Evolutionary conservation across 2,888 invertebrate species (phyloP), one percentile per base, ranked within the genome.

Genomic region (Apamea anceps): DNA sequence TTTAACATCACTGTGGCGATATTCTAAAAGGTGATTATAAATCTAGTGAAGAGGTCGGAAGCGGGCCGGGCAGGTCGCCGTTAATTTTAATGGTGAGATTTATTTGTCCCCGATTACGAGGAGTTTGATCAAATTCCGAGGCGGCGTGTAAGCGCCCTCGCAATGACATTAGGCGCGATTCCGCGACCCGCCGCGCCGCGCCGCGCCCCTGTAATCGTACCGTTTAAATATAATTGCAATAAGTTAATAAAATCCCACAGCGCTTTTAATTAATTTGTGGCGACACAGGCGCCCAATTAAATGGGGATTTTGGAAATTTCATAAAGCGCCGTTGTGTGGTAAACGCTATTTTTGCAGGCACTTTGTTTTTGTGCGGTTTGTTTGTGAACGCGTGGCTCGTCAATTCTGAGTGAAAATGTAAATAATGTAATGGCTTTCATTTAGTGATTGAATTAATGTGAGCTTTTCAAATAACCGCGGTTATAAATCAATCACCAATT

Each of bases 141-240:
- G 90, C 91, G 91, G 88, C 88, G 91, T 89, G 91, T 91, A 91
- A 92, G 92, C 91, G 91, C 91, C 90, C 91, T 91, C 90, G 90
- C 89, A 90, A 92, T 91, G 93, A 93, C 89, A 92, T 94, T 93
- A 94, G 91, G 89, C 90, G 91, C 90, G 88, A 88, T 85, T 89
- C 88, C 87, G 86, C 87, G 90, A 90, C 89, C 83, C 82, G 83
- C 80, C 85, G 77, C 88, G 77, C 88, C 87, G 86, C 89, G 89
- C 88, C 88, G 86, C 91, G 88, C 89, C 91, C 91, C 91, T 87
- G 91, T 94, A 95, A 95, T 95, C 93, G 93, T 90, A 89, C 90
- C 95, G 93, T 94, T 95, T 95, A 95, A 95, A 95, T 95, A 94
- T 96, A 95, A 96, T 96, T 95, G 95, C 95, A 95, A 96, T 96